A percentile compares a stretch with the other conserved stretches of the same genome.
Conservation (phyloP, 2,113 vertebrate species). For the Xyliphius kryptos region DNA sequence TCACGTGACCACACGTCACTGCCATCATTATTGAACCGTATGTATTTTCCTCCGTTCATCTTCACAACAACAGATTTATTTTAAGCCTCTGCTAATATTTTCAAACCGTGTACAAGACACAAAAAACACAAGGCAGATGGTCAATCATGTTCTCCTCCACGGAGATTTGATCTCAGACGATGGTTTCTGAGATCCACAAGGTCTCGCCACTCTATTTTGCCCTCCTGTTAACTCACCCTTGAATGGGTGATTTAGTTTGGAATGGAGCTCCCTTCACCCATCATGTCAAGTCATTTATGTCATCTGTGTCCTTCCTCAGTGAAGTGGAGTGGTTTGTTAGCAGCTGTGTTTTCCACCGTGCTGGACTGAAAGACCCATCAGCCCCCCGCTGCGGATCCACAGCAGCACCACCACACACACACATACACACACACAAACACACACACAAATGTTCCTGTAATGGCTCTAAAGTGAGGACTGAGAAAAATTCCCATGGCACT, state of each 20-base stretch:
- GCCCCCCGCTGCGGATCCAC: conserved; percentile 55
- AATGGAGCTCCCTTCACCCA: conserved; percentile 53
- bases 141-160: too few relatives aligned
- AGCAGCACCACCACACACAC: conserved; percentile 54
- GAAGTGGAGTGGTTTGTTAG: conserved; percentile 63
- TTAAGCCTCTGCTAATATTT: too few relatives aligned
- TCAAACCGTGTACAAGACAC: too few relatives aligned
- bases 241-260: conserved; percentile 54
- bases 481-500: too few relatives aligned
- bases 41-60: too few relatives aligned
- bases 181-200: conserved; percentile 25
- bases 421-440: too few relatives aligned
- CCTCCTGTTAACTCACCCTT: conserved; percentile 32
- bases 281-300: conserved; percentile 67
- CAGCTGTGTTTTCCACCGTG: conserved; percentile 64
- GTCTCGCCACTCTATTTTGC: conserved; percentile 19
- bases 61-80: too few relatives aligned
- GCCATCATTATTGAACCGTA: too few relatives aligned
- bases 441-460: too few relatives aligned
- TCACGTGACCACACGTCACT: too few relatives aligned
- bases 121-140: too few relatives aligned
- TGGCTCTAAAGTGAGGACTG: too few relatives aligned
- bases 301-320: conserved; percentile 63
- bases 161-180: conserved; percentile 31
- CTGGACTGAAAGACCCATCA: conserved; percentile 60